Evolutionary conservation across 2,113 vertebrate species (phyloP).

Genomic region (Setophaga kirtlandii): DNA sequence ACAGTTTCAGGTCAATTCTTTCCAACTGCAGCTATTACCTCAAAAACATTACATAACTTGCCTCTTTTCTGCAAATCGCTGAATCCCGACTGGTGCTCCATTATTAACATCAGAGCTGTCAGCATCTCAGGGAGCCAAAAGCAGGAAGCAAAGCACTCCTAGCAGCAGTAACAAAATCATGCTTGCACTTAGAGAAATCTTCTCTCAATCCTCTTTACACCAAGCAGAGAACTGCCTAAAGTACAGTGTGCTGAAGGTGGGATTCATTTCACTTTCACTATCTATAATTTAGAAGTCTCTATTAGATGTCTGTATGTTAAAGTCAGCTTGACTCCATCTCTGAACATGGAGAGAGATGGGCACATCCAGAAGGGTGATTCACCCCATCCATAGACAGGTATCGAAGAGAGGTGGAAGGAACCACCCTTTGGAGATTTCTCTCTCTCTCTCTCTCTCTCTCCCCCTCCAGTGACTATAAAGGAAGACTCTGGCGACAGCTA

Average conservation of each 20-base stretch:
- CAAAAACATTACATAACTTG: slow-evolving; percentile 64
- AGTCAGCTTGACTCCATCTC: neutral
- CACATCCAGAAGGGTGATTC: neutral
- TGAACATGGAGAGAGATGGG: neutral
- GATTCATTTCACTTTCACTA: slow-evolving; percentile 11
- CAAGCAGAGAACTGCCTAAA: slow-evolving; percentile 33
- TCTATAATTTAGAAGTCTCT: neutral
- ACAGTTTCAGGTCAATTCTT: slow-evolving; percentile 69
- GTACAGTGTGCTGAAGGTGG: neutral
- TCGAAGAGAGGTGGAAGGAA: neutral
- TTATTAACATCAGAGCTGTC: slow-evolving; percentile 70
- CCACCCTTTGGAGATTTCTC: neutral
- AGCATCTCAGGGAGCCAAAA: slow-evolving; percentile 30
- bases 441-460: neutral
- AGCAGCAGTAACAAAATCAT: slow-evolving; percentile 41
- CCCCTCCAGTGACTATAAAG: neutral
- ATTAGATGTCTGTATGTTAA: neutral
- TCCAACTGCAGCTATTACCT: slow-evolving; percentile 48
- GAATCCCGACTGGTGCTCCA: slow-evolving; percentile 30
- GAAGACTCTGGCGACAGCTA: neutral
- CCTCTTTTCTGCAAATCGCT: slow-evolving; percentile 48
- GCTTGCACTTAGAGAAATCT: slow-evolving; percentile 34
- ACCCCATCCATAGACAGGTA: neutral
- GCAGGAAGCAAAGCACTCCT: slow-evolving; percentile 52
- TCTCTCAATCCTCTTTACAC: slow-evolving; percentile 46